Percentiles rank a stretch among this genome's conserved stretches.
Evolutionary conservation across 2,888 invertebrate species (phyloP).

Genomic region (Drosophila merina): DNA sequence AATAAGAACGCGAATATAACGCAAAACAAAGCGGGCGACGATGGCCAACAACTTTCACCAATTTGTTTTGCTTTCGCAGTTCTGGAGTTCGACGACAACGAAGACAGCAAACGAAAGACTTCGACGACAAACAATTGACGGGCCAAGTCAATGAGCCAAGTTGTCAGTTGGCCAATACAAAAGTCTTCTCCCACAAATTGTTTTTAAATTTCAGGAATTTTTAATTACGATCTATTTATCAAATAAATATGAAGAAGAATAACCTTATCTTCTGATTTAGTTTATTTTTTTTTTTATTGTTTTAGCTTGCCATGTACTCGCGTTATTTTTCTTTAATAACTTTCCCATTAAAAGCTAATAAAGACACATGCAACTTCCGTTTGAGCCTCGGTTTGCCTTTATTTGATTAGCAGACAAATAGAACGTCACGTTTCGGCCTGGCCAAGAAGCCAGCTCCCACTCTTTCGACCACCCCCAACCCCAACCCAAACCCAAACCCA

Average conservation of each 20-base stretch:
- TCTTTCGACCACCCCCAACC: not conserved
- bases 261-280: too few species aligned
- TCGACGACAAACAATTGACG: conserved; percentile 70
- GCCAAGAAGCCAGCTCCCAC: conserved; percentile 34
- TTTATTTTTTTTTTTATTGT: not conserved
- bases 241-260: not conserved
- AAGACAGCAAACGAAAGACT: conserved; percentile 44
- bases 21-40: conserved; percentile 61
- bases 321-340: conserved; percentile 58
- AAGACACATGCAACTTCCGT: conserved; percentile 70
- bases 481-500: not conserved
- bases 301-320: not conserved
- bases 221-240: not conserved
- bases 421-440: conserved; percentile 69
- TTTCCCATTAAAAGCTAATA: conserved; percentile 76
- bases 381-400: conserved; percentile 51
- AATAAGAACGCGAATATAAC: conserved; percentile 78
- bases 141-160: conserved; percentile 66
- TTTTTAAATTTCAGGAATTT: too few species aligned
- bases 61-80: conserved; percentile 83
- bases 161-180: conserved; percentile 56
- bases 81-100: conserved; percentile 48
- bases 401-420: conserved; percentile 67
- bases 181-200: conserved; percentile 12
- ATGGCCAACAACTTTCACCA: conserved; percentile 82